Evolutionary conservation across 2,888 invertebrate genomes (phyloP).

Genomic region (Agrypnus murinus): DNA sequence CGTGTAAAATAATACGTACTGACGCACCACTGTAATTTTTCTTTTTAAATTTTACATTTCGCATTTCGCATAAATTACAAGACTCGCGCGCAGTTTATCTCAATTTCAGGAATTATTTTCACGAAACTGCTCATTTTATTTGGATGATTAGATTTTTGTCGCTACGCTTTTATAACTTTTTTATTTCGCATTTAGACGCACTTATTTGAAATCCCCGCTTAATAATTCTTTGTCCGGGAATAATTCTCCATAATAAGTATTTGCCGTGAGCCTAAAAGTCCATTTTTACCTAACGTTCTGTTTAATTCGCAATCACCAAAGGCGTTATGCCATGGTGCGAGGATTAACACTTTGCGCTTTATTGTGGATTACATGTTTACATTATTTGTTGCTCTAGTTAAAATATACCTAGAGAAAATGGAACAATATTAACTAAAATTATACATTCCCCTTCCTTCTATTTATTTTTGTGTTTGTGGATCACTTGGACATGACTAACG

Average conservation of each 20-base stretch:
- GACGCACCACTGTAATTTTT: constrained; percentile 43
- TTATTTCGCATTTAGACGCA: constrained; percentile 38
- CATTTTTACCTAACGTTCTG: constrained; percentile 8
- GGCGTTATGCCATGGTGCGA: constrained; percentile 18
- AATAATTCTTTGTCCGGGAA: constrained; percentile 39
- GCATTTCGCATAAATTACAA: constrained; percentile 54
- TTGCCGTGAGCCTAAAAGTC: constrained; percentile 14
- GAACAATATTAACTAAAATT: neutral
- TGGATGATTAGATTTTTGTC: constrained; percentile 56
- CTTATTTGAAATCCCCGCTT: constrained; percentile 35
- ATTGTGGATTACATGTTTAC: constrained; percentile 35
- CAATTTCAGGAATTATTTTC: constrained; percentile 45
- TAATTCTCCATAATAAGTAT: constrained; percentile 31
- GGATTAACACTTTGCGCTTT: constrained; percentile 30
- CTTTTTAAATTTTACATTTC: constrained; percentile 52
- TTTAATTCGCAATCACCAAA: constrained; percentile 29
- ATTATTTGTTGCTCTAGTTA: constrained; percentile 14
- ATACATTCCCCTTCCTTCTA: no score
- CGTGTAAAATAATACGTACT: constrained; percentile 47
- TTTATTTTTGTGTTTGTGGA: constrained; percentile 19
- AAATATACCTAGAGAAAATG: constrained; percentile 26
- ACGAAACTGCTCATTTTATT: constrained; percentile 54
- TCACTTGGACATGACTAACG: constrained; percentile 15
- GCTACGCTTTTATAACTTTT: constrained; percentile 46
- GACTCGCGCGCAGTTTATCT: constrained; percentile 43